Evolutionary conservation across 1,140 invertebrate genomes (phyloP).

Genomic region (Meteorus sp.): DNA sequence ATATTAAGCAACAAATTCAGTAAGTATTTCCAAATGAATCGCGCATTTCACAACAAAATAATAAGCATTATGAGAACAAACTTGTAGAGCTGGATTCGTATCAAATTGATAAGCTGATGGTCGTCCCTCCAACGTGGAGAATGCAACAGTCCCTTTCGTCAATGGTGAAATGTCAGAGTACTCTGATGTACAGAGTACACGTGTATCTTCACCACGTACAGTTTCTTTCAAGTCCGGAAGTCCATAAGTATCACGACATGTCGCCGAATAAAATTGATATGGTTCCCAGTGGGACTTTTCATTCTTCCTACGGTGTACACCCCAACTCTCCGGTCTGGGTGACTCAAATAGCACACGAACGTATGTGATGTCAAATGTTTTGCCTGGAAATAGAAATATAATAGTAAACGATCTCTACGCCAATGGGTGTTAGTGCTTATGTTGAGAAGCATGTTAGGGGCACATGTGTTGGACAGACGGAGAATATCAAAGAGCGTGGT

Average conservation of each 20-base stretch:
- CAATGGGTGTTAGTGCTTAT: conserved; percentile 1
- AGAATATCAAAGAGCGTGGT: conserved; percentile 15
- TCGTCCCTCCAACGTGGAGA: conserved; percentile 92
- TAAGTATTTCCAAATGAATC: conserved; percentile 2
- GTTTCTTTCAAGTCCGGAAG: conserved; percentile 75
- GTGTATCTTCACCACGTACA: conserved; percentile 71
- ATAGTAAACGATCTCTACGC: conserved; percentile 16
- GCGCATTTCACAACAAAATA: neutral
- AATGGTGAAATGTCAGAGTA: conserved; percentile 97
- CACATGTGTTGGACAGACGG: conserved; percentile 30
- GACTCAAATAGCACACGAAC: conserved; percentile 91
- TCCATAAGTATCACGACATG: conserved; percentile 87
- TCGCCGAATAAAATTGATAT: conserved; percentile 95
- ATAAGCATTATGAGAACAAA: conserved; percentile 44
- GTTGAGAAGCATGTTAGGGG: neutral
- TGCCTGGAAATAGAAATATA: conserved; percentile 70
- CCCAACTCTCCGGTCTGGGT: conserved; percentile 95
- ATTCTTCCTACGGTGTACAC: conserved; percentile 86
- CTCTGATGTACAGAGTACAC: conserved; percentile 92
- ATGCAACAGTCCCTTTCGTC: conserved; percentile 93
- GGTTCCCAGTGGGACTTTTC: conserved; percentile 87
- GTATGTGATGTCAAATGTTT: conserved; percentile 97
- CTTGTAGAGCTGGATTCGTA: conserved; percentile 84
- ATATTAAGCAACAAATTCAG: conserved; percentile 38
- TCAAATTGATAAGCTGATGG: conserved; percentile 92